Evolutionary conservation across 2,113 vertebrate genomes (phyloP), one percentile per base, ranked within the genome.

Genomic region (Hippocampus comes): DNA sequence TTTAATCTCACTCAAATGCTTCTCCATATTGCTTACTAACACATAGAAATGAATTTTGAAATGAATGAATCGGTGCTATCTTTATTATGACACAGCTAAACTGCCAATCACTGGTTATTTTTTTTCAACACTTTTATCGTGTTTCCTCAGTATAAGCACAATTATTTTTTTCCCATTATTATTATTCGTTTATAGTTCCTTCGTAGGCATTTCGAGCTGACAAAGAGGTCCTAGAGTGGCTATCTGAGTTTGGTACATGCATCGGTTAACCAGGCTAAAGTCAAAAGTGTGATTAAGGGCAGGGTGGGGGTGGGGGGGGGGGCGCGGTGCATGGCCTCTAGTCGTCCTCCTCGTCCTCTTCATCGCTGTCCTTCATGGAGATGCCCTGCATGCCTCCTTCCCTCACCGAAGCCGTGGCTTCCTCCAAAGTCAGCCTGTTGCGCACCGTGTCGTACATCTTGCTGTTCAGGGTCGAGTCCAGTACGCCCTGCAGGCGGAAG

Each of bases 1-100:
- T 96, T 93, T 94, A 94, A 94, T 95, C 91, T 95, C 94, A 94
- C 94, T 93, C 94, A 95, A 92, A 96, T 94, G 94, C 93, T 95
- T 96, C 93, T 97, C 94, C 95, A 96, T 97, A 97, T 98, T 97
- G 97, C 97, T 98, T 96, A 95, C 95, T 95, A 97, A 99, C 96
- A 96, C 94, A 38, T 38, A 89, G 84, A 95, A 95, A 95, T 91
- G 91, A 95, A 95, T 94, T 92, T 84, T 91, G 93, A 95, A 95
- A 95, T 92, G 60, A 90, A 94, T 92, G 93, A 93, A 86, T 93
- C 91, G 93, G 91, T 96, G 94, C 94, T 95, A 96, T 93, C 93
- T 93, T 94, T 90, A 93, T 94, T 91, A 95, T 93, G 94, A 95
- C 93, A 93, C 90, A 96, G 94, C 96, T 99, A 96, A 96, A 94